Base-by-base conservation (phyloP, 1,140 invertebrate species). In the Bombus cullumanus region DNA sequence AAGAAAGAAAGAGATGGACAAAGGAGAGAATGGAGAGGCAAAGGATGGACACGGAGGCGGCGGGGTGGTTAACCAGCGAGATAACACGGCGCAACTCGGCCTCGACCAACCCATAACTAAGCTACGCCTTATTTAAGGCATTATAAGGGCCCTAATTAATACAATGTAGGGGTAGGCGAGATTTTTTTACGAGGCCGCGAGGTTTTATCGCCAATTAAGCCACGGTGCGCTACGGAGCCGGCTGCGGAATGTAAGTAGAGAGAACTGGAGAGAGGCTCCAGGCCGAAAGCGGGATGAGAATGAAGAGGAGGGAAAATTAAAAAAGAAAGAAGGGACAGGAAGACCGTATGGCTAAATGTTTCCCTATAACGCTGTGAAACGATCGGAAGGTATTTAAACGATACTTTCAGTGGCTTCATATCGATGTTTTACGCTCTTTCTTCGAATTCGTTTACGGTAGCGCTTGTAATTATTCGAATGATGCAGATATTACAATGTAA, bases 181-280 rank as follows among this genome's bases (percentile, higher is more conserved):
- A 94, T 94, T 95, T 94, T 94, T 95, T 94, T 94, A 94, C 92
- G 92, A 94, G 91, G 90, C 92, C 91, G 90, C 91, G 92, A 90
- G 92, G 90, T 94, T 95, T 95, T 94, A 95, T 94, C 94, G 92
- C 93, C 93, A 95, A 95, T 95, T 94, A 95, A 94, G 92, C 89
- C 34, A 53, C 73, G 90, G 90, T 89, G 91, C 89, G 90, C 89
- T 83, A 87, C 85, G 88, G 74, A 89, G 66, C 43, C 28, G 64
- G 18, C 66, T 57, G 39, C 25, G 53, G 31, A 53, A 84, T 77
- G 84, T 39, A 71, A 71, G 68, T 71, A 82, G 83, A 47, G 68
- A 74, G 59, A 34, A 34, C 28, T 31, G 43, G 39, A 83, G 79
- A n/a, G 15, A 66, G 66, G 53, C 74, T 59, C 62, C 64, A 31